Evolutionary conservation across 2,113 vertebrate species (phyloP), one percentile per base, ranked within the genome.

Genomic region (Rhinichthys klamathensis): DNA sequence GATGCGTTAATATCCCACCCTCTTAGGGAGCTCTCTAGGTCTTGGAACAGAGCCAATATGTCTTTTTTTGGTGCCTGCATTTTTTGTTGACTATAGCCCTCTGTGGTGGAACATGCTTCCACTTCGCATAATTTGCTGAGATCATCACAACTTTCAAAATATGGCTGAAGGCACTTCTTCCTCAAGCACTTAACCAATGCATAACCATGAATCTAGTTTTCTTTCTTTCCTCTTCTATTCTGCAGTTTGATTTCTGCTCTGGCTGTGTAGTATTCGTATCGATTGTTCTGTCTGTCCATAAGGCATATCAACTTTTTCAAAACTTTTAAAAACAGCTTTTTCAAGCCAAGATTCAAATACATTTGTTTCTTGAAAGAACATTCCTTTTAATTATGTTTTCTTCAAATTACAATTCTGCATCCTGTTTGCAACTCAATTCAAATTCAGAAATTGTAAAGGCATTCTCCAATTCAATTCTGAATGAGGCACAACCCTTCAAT

Each of bases 131-230:
- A 41, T 74, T 74, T 74, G 70, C 23, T 46, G 38, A 74, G 70
- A 74, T 23, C 23, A 74, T 21, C 21, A 73, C 9, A 73, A 23
- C 35, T 44, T 73, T 73, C 11, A n/a, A 73, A 73, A 67, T 44
- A 38, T 73, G 41, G 70, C 38, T 25, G 23, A 38, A 44, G 21
- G 32, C 38, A 72, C 35, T 23, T 72, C 21, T 44, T n/a, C 11
- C 38, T 44, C 21, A 13, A n/a, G 69, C 69, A 73, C 69, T n/a
- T 73, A 44, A n/a, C 69, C 10, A 13, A 72, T 73, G 3, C 69
- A 73, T 73, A 73, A 73, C 69, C 69, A 72, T 72, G 12, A 72
- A 72, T 72, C 69, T 44, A 11, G 35, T 44, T 38, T n/a, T 32
- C 21, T 44, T 35, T 44, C 35, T 72, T 12, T 23, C 3, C 18